Percentiles rank a stretch among this genome's conserved stretches.
Conservation (phyloP, 2,113 vertebrate species). For the Semicossyphus pulcher region DNA sequence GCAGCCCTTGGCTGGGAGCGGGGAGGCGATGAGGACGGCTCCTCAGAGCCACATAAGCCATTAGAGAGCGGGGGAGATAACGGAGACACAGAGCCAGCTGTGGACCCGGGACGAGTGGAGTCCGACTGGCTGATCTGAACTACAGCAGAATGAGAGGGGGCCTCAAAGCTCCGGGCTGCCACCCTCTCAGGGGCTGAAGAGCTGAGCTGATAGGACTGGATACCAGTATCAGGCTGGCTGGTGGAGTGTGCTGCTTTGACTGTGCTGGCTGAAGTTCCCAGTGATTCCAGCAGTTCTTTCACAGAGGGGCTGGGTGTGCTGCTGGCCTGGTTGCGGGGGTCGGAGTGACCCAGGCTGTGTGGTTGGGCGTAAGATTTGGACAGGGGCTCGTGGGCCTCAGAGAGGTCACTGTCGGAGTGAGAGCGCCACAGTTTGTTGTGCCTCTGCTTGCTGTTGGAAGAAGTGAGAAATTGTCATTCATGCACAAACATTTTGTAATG, state of each 20-base stretch:
- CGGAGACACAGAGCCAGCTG: constrained; percentile 37
- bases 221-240: constrained; percentile 53
- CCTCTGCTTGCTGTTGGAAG: constrained; percentile 88
- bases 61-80: constrained; percentile 59
- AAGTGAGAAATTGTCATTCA: not conserved
- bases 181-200: constrained; percentile 23
- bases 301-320: constrained; percentile 87
- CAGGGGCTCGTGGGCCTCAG: constrained; percentile 90
- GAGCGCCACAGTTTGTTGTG: constrained; percentile 97
- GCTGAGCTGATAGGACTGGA: constrained; percentile 44
- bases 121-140: constrained; percentile 25
- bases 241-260: constrained; percentile 52
- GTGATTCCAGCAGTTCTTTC: constrained; percentile 85
- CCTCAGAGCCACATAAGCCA: constrained; percentile 62
- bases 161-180: constrained; percentile 7
- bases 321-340: constrained; percentile 86
- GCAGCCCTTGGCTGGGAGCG: constrained; percentile 70
- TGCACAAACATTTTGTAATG: not conserved
- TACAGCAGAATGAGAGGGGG: constrained; percentile 24
- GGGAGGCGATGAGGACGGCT: constrained; percentile 49
- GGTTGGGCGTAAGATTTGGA: constrained; percentile 71
- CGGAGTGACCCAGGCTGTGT: constrained; percentile 74
- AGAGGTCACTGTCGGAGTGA: constrained; percentile 96
- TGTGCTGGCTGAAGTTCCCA: constrained; percentile 39
- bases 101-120: constrained; percentile 15